Percentiles rank a stretch among this genome's conserved stretches.
phyloP scores from a whole-genome alignment of 2,888 invertebrate species.

The Litoditis marina region DNA sequence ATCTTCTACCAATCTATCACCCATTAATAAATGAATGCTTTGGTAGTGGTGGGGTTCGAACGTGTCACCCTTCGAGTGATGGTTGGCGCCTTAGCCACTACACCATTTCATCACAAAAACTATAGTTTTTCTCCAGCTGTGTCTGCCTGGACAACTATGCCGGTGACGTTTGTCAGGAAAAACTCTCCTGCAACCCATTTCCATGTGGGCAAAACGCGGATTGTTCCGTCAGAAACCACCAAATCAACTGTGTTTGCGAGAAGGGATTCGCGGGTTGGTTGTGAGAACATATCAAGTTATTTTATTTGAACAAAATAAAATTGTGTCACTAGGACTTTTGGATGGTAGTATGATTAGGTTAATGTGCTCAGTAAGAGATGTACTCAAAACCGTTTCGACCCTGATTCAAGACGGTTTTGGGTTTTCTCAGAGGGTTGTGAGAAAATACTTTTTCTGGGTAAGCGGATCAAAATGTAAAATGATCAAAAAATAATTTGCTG shows the following conservation, averaged over 20 bases:
- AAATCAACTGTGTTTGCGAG: slow-evolving; percentile 48
- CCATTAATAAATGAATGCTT: neutral
- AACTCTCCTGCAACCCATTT: slow-evolving; percentile 28
- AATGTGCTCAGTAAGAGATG: no score
- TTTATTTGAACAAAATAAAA: neutral
- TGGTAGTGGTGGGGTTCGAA: neutral
- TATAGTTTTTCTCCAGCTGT: slow-evolving; percentile 31
- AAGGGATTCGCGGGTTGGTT: slow-evolving; percentile 45
- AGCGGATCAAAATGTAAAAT: no score
- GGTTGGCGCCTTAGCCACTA: neutral
- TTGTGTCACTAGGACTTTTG: no score
- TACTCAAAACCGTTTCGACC: no score
- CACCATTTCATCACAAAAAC: neutral
- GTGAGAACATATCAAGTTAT: no score
- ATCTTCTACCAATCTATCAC: no score
- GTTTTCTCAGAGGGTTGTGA: no score
- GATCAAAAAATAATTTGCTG: no score
- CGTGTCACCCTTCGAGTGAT: neutral
- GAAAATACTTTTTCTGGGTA: no score
- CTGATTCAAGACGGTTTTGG: no score
- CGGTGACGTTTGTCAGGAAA: slow-evolving; percentile 72
- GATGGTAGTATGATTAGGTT: no score
- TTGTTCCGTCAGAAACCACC: slow-evolving; percentile 46
- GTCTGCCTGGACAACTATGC: slow-evolving; percentile 69
- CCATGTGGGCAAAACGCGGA: slow-evolving; percentile 46